Conservation (phyloP, 2,113 vertebrate species). For the Synodontis membranacea region DNA sequence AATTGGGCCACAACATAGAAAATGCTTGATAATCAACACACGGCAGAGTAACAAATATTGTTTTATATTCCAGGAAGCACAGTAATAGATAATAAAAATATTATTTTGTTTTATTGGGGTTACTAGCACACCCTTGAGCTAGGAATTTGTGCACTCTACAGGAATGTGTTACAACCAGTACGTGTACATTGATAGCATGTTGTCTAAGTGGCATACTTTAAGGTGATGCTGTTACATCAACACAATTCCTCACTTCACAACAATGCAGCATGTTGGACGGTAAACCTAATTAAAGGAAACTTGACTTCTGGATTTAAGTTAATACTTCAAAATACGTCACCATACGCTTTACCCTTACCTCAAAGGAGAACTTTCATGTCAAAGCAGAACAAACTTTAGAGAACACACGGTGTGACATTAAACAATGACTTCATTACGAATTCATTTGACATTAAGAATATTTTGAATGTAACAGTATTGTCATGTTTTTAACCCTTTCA, state of each 20-base stretch:
- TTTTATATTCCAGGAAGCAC: too few species aligned
- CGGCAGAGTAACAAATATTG: too few species aligned
- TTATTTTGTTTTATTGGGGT: too few species aligned
- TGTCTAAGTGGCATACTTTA: conserved; percentile 1
- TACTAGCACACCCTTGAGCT: background rate
- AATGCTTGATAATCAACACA: too few species aligned
- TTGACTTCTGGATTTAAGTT: background rate
- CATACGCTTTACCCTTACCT: background rate
- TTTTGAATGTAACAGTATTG: background rate
- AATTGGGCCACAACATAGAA: background rate
- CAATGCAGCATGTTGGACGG: background rate
- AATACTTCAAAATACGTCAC: background rate
- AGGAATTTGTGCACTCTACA: background rate
- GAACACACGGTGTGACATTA: background rate
- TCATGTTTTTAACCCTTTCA: background rate
- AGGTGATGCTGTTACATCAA: conserved; percentile 16
- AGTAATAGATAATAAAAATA: too few species aligned
- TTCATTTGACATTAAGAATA: background rate
- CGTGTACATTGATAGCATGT: conserved; percentile 22
- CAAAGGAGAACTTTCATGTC: background rate
- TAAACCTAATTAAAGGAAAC: background rate
- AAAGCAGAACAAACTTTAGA: background rate
- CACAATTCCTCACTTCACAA: background rate
- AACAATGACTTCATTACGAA: background rate
- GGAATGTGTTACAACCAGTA: conserved; percentile 48